phyloP scores from a whole-genome alignment of 1,140 invertebrate genomes.

The Hyposmocoma kahamanoa region DNA sequence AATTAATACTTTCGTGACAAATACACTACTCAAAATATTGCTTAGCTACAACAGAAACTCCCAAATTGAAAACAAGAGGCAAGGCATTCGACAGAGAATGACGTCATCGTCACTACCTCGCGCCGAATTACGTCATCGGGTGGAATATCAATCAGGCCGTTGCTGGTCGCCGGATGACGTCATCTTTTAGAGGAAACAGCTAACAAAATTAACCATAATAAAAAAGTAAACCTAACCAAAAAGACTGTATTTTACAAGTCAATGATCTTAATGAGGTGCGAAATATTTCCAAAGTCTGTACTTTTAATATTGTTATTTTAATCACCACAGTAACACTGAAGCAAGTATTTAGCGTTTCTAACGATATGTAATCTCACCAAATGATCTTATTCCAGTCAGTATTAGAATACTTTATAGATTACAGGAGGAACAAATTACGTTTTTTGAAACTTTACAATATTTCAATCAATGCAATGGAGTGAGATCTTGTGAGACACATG shows the following conservation, averaged over 20 bases:
- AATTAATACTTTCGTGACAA: too few relatives aligned
- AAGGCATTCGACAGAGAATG: constrained; percentile 27
- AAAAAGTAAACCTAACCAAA: too few relatives aligned
- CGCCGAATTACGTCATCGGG: constrained; percentile 41
- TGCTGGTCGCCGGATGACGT: constrained; percentile 15
- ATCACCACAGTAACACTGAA: neutral
- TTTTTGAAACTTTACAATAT: too few relatives aligned
- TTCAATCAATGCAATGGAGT: neutral
- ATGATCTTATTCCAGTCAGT: neutral
- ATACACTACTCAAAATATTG: too few relatives aligned
- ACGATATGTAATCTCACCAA: neutral
- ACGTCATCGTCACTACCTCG: constrained; percentile 40
- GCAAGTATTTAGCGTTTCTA: constrained; percentile 3
- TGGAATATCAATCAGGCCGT: constrained; percentile 24
- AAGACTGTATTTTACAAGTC: too few relatives aligned
- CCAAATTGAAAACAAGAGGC: constrained; percentile 6
- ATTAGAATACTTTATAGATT: neutral
- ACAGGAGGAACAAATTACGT: too few relatives aligned
- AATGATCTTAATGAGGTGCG: too few relatives aligned
- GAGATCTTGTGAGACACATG: constrained; percentile 13
- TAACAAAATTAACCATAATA: too few relatives aligned
- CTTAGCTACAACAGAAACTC: too few relatives aligned
- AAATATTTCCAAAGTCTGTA: too few relatives aligned
- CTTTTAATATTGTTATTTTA: too few relatives aligned
- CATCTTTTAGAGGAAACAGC: constrained; percentile 7